Evolutionary conservation across 2,888 invertebrate genomes (phyloP), one percentile per base, ranked within the genome.

Genomic region (Pristionchus entomophagus): DNA sequence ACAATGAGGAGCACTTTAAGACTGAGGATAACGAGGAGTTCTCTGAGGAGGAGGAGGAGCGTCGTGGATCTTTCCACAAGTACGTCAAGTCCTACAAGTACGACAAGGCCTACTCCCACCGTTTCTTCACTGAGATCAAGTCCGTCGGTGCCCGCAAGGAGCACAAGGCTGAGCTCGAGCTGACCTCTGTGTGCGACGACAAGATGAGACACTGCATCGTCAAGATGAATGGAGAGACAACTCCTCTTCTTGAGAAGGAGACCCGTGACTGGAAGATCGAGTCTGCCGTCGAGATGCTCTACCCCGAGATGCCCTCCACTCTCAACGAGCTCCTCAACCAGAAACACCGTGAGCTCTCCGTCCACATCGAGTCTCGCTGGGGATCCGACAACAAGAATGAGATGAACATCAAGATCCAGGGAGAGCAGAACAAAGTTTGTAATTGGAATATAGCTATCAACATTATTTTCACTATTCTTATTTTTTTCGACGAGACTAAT

Each of bases 281-380:
- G 12, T 59, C 82, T 0, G 38, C 32, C 38, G 22, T 82, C 56
- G 82, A 82, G 38, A 45, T 82, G 49, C 59, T 89, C 41, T 83
- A 88, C 53, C 92, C 92, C 86, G 87, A 90, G 65, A 86, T 82
- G 87, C 87, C 86, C 85, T 53, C 84, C 22, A 80, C 87, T 59
- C 85, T 90, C 62, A 59, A 86, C 12, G 84, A 88, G 77, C 87
- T 89, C 29, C 81, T 85, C 56, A 87, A 88, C 73, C 87, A 88
- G 87, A 87, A 88, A 83, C 88, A 90, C 77, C 87, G 88, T 51
- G 89, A 89, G 62, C 53, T 89, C 77, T 85, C 86, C 62, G 84
- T 35, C 62, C 65, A 19, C 32, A 45, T 49, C 49, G 62, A 26
- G 22, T 4, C 53, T 38, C 29, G 22, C 59, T 84, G 84, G 84